Base-by-base conservation (phyloP, 2,888 invertebrate genomes). In the Molorchus minor region DNA sequence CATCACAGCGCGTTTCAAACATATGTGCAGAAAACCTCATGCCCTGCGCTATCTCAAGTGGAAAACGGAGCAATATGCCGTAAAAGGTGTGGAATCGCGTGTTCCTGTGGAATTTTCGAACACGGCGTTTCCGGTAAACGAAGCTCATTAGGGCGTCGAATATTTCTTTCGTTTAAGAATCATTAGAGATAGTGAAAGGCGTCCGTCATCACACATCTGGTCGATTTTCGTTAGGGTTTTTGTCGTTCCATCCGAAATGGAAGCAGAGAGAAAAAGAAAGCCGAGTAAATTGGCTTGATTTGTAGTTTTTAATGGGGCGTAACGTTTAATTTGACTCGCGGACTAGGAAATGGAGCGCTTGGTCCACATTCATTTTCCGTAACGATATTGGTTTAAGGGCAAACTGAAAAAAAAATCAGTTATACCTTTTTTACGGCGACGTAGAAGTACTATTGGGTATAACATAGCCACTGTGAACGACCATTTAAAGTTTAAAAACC, bases 161-260 rank as follows among this genome's bases (percentile, higher is more conserved):
- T 52, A 57, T 58, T 58, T 61, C 58, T 54, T 43, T 29, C 19
- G 12, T 33, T 16, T 53, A 49, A 17, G 58, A 55, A 56, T 60
- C 63, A 63, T 63, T 63, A 60, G 57, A 43, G 58, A 51, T 56
- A 58, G 60, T 56, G 58, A 60, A 52, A 55, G 46, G 30, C 52
- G 58, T 60, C 57, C 46, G 55, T 63, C 63, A 60, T 63, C 63
- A 15, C 53, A 47, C 55, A 40, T 51, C 45, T 30, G 52, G 57
- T 35, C 45, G 52, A 52, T 44, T 46, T 17, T 53, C 21, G 56
- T 47, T 43, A 41, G 5, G 33, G 53, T 58, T 58, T 52, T 51
- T 45, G 16, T 13, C 17, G 13, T 21, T 17, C 36, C 13, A 25
- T 36, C 25, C 36, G 21, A 25, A 38, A 1, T 15, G 38, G 21